Base-by-base conservation (phyloP, 2,888 invertebrate species). In the Yponomeuta sedellus region DNA sequence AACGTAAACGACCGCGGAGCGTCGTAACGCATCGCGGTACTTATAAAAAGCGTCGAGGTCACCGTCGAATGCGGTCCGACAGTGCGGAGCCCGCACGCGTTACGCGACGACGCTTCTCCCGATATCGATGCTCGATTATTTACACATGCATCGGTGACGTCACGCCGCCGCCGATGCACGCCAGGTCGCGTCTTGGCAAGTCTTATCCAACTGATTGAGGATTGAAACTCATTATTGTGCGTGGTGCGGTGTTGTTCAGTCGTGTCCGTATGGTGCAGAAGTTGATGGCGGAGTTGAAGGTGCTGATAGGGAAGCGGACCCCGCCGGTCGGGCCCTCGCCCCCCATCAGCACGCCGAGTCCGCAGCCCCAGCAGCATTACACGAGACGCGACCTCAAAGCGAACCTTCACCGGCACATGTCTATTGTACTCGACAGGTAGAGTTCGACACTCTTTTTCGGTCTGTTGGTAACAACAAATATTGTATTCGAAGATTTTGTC, bases 41-140 rank as follows among this genome's bases (percentile, higher is more conserved):
- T 87, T 90, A 90, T 89, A 89, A 90, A 90, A 89, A 89, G 89
- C 83, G 79, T 77, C 83, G 89, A 91, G 91, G 89, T 88, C 89
- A 86, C 52, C 77, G 79, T 77, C 78, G 77, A 73, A 74, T 79
- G 80, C 76, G 73, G 74, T 73, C 81, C 77, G 77, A 81, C 90
- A 90, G 90, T 89, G 86, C 82, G 77, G 82, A 77, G 79, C 78
- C 83, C 87, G 86, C 86, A 83, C 83, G 88, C 90, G 86, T 77
- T 78, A 79, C 74, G 88, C 79, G 78, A 83, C 84, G 82, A 88
- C 90, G 88, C 85, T 77, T 79, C 79, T 78, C 76, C 80, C 83
- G 81, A 82, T 84, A 84, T 81, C 82, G 80, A 86, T 85, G 85
- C 75, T 75, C 64, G 52, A 65, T 39, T 44, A 74, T 71, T 75